Conservation (phyloP, 2,797 vertebrate species). For the Poecilia gillii region DNA sequence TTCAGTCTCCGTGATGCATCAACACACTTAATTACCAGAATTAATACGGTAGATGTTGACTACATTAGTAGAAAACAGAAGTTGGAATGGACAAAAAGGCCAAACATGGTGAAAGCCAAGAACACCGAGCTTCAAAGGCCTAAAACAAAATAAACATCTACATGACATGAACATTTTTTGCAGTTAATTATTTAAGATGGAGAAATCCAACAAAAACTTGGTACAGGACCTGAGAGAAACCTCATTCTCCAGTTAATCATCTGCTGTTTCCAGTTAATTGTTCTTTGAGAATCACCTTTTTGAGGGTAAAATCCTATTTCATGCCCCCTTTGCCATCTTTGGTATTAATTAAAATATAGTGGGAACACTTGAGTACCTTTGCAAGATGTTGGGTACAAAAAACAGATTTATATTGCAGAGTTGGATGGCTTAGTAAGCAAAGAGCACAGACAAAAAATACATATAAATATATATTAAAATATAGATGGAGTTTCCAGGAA, state of each 20-base stretch:
- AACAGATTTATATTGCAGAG: neutral
- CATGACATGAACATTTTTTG: conserved; percentile 3
- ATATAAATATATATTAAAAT: neutral
- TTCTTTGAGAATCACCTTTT: neutral
- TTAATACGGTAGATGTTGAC: neutral
- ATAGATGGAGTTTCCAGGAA: neutral
- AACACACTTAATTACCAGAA: no score
- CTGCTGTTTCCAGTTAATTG: neutral
- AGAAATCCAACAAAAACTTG: neutral
- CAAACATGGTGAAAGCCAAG: no score
- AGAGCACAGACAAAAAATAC: neutral
- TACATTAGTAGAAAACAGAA: neutral
- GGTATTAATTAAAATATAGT: neutral
- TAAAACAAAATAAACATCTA: neutral
- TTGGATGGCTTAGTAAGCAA: neutral
- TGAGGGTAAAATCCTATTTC: neutral
- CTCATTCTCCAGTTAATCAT: neutral
- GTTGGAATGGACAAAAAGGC: neutral
- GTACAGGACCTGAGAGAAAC: neutral
- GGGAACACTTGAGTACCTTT: neutral
- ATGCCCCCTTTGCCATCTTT: neutral
- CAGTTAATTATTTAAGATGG: conserved; percentile 9
- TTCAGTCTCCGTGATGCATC: no score
- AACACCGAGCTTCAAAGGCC: no score
- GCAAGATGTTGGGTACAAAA: neutral